Percentiles rank a stretch among this genome's conserved stretches.
Evolutionary conservation across 2,797 vertebrate genomes (phyloP).

Genomic region (Psittacula echo): DNA sequence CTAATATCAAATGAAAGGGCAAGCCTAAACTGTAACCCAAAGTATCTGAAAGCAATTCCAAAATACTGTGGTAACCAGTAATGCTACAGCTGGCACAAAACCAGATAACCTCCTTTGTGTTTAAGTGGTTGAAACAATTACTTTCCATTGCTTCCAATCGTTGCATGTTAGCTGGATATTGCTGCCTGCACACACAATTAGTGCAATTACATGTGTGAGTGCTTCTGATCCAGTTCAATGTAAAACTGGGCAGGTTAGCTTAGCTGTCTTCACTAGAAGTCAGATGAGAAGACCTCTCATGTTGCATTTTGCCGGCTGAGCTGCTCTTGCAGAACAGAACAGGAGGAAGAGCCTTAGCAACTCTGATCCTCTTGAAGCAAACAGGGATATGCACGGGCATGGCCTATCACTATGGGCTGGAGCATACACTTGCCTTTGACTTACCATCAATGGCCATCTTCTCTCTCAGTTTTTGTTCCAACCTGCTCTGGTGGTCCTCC

Average conservation of each 20-base stretch:
- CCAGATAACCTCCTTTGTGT: background rate
- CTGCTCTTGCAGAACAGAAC: background rate
- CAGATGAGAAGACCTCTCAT: background rate
- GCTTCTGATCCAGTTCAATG: background rate
- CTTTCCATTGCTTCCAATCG: background rate
- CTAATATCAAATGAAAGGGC: background rate
- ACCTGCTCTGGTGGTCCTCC: conserved; percentile 89
- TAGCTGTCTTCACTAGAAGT: background rate
- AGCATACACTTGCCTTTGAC: background rate
- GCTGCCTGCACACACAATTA: background rate
- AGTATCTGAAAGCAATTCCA: background rate
- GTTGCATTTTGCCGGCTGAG: background rate
- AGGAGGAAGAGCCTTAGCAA: background rate
- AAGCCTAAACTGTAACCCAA: background rate
- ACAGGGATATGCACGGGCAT: rapidly evolving
- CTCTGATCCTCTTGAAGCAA: background rate
- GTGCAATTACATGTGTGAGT: rapidly evolving
- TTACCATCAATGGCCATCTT: conserved; percentile 87
- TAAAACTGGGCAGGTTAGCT: background rate
- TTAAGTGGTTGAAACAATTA: background rate
- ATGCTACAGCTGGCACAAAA: background rate
- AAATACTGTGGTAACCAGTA: background rate
- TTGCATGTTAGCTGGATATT: rapidly evolving
- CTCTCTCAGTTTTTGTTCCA: conserved; percentile 86
- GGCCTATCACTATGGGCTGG: background rate